Base-by-base conservation (phyloP, 2,888 invertebrate species). In the Heliconius ethilla region DNA sequence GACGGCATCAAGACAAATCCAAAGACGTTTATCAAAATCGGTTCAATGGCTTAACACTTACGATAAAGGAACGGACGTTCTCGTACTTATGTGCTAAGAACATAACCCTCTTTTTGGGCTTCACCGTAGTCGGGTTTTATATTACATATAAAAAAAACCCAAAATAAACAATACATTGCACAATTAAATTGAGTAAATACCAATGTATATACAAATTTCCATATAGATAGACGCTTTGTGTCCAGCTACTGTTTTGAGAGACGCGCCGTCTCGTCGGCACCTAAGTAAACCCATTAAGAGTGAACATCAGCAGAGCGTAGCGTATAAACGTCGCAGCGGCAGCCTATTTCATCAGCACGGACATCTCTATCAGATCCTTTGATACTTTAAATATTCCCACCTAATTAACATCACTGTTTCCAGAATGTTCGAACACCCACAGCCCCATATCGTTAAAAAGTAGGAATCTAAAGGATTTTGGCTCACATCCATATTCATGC, bases 401-500 rank as follows among this genome's bases (percentile, higher is more conserved):
- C 72, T 79, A 80, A 81, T 83, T 81, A 81, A 79, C 80, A 82
- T 83, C 82, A 79, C 78, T 59, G 80, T 79, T 83, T 78, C 75
- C 79, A 80, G 80, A 83, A 83, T 82, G 81, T 80, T 70, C 83
- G 89, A 85, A 89, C 90, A 90, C 90, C 89, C 90, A 90, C 89
- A 82, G 82, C 82, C 84, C 81, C 81, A 83, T 85, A 84, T 82
- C 80, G 83, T 83, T 84, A 85, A 86, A 87, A 88, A 85, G 85
- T 81, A 84, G 85, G 86, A 88, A 90, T 91, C 87, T 88, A 87
- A 91, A 87, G 89, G 85, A 91, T 90, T 88, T 87, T 83, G 84
- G 84, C 83, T 82, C 83, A 85, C 86, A 88, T 91, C 87, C 90
- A 91, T 91, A 92, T 92, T 90, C 89, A 91, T 91, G 86, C 79